phyloP scores from a whole-genome alignment of 1,140 invertebrate genomes.

The Hycleus cichorii region DNA sequence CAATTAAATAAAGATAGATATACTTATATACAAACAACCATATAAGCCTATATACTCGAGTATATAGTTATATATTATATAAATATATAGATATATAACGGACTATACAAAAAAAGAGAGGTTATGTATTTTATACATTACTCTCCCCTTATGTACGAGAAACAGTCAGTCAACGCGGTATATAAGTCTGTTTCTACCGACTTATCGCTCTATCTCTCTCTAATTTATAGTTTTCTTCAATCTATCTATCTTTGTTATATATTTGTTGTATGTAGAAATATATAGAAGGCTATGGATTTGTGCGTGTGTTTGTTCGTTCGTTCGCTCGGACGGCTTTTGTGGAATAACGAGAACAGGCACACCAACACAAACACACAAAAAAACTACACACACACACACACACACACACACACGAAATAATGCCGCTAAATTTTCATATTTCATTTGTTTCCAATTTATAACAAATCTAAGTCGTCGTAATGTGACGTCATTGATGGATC shows the following conservation, averaged over 20 bases:
- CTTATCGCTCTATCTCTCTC: no score
- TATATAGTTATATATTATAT: no score
- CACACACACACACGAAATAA: not conserved
- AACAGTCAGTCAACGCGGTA: no score
- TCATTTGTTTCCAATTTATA: no score
- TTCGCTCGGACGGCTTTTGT: conserved; percentile 32
- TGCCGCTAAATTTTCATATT: no score
- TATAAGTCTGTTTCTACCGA: no score
- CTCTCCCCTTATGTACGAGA: conserved; percentile 31
- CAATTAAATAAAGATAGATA: conserved; percentile 25
- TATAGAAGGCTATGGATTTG: not conserved
- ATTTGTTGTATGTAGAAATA: conserved; percentile 29
- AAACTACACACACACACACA: not conserved
- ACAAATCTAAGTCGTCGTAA: no score
- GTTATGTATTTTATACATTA: conserved; percentile 33
- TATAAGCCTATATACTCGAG: no score
- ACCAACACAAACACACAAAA: conserved; percentile 25
- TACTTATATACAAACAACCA: conserved; percentile 1
- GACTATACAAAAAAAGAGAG: conserved; percentile 20
- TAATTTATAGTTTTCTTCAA: no score
- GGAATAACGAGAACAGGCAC: conserved; percentile 31
- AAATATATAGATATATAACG: no score
- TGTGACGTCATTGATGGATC: no score
- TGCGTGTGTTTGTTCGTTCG: conserved; percentile 22
- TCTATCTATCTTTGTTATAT: not conserved